These are phyloP conservation scores for Mycteria americana DNA, from an alignment of 2,797 vertebrate genomes.

Conservation along the genomic window DNA sequence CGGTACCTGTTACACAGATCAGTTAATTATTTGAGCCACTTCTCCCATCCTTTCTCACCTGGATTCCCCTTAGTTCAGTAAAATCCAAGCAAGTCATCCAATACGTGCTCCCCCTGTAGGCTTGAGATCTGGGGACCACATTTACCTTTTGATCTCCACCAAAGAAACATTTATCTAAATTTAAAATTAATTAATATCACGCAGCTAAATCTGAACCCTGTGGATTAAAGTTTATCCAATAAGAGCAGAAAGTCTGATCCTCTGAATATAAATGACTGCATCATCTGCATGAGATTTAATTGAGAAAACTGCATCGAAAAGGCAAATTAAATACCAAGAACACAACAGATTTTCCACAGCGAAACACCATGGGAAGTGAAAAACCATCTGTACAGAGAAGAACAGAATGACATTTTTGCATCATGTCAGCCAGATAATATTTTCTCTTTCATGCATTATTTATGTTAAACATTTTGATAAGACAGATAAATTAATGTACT, in stretches of 20 bases:
- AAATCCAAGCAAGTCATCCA: not conserved
- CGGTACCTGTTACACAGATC: not conserved
- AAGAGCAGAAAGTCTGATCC: slow-evolving; percentile 40
- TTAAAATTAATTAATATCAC: slow-evolving; percentile 60
- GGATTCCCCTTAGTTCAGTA: not conserved
- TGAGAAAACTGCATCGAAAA: slow-evolving; percentile 60
- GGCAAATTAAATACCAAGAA: slow-evolving; percentile 66
- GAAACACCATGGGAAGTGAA: slow-evolving; percentile 62
- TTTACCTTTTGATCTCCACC: slow-evolving; percentile 29
- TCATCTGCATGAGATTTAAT: slow-evolving; percentile 59
- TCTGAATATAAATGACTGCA: slow-evolving; percentile 57
- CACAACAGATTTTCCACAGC: slow-evolving; percentile 58
- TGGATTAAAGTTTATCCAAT: slow-evolving; percentile 63
- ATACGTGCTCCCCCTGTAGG: not conserved
- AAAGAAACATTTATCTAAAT: slow-evolving; percentile 55
- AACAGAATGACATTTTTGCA: slow-evolving; percentile 45
- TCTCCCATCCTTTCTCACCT: not conserved
- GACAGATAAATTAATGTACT: slow-evolving; percentile 49
- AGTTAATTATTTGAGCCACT: not conserved
- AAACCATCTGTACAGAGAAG: slow-evolving; percentile 60
- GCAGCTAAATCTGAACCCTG: slow-evolving; percentile 43
- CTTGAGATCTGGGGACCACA: not conserved
- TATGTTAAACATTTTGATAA: slow-evolving; percentile 56
- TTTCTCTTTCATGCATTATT: slow-evolving; percentile 45
- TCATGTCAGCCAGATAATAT: slow-evolving; percentile 46